These are phyloP conservation scores for Clamator glandarius DNA, from an alignment of 2,797 vertebrate genomes.

Conservation along the genomic window DNA sequence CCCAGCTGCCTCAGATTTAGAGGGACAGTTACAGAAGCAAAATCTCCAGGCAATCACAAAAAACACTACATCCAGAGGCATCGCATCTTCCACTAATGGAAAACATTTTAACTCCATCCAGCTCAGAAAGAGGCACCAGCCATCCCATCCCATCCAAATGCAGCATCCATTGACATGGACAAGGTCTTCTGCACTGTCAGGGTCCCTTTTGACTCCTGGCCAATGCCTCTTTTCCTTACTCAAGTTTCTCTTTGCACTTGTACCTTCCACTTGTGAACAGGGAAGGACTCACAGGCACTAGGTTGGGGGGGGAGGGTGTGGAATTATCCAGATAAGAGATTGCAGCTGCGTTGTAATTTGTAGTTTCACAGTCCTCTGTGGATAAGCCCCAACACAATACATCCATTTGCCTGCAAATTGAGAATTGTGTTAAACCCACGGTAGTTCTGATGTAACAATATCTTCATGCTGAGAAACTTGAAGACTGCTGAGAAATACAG, in stretches of 20 bases:
- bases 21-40: neutral
- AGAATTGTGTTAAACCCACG: constrained; percentile 72
- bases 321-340: constrained; percentile 51
- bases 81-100: neutral
- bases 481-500: constrained; percentile 73
- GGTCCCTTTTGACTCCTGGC: neutral
- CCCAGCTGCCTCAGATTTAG: neutral
- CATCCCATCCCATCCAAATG: neutral
- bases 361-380: constrained; percentile 72
- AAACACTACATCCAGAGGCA: neutral
- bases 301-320: too few relatives aligned
- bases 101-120: neutral
- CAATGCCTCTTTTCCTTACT: neutral
- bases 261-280: neutral
- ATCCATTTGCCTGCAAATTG: constrained; percentile 78
- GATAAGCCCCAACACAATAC: constrained; percentile 73
- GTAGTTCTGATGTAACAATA: constrained; percentile 73
- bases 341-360: constrained; percentile 67
- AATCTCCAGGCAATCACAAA: neutral
- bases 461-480: constrained; percentile 75
- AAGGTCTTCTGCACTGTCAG: neutral
- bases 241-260: neutral
- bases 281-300: neutral
- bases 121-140: neutral
- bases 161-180: accelerated